Conservation (phyloP, 2,797 vertebrate species). For the Acrossocheilus fasciatus region DNA sequence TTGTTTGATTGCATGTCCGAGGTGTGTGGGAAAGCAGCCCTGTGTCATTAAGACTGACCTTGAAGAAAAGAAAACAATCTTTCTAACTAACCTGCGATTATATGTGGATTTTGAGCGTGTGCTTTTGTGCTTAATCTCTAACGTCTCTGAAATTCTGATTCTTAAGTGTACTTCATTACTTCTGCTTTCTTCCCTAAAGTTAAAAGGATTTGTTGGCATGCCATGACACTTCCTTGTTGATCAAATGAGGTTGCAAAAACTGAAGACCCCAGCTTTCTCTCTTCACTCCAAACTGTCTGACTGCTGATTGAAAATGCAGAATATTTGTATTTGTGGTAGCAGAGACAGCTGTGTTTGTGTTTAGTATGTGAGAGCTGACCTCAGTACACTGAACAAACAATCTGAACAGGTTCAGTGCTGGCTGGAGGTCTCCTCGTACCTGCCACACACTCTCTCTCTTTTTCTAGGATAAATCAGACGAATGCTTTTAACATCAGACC, state of each 20-base stretch:
- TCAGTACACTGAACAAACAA: constrained; percentile 22
- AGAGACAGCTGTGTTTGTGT: constrained; percentile 41
- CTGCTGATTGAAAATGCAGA: constrained; percentile 28
- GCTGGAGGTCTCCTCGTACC: constrained; percentile 5
- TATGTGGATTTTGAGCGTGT: constrained; percentile 31
- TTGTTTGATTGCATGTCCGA: constrained; percentile 42
- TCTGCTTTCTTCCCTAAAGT: not conserved
- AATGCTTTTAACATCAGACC: constrained; percentile 48
- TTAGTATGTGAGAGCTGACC: constrained; percentile 25
- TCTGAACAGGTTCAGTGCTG: constrained; percentile 7
- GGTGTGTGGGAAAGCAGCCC: constrained; percentile 61
- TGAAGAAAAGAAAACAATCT: constrained; percentile 54
- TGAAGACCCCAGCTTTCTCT: not conserved
- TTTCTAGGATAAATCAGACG: constrained; percentile 23
- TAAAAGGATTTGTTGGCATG: not conserved
- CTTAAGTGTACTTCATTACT: not conserved
- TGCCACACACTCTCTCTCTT: not conserved
- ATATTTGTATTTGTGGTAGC: constrained; percentile 2
- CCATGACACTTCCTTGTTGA: not conserved
- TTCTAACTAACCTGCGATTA: constrained; percentile 47
- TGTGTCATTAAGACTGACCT: constrained; percentile 64
- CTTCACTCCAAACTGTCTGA: not conserved
- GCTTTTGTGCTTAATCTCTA: constrained; percentile 3
- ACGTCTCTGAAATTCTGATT: constrained; percentile 18
- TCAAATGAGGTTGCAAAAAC: not conserved